Conservation (phyloP, 2,797 vertebrate genomes). For the Liparis tanakae region DNA sequence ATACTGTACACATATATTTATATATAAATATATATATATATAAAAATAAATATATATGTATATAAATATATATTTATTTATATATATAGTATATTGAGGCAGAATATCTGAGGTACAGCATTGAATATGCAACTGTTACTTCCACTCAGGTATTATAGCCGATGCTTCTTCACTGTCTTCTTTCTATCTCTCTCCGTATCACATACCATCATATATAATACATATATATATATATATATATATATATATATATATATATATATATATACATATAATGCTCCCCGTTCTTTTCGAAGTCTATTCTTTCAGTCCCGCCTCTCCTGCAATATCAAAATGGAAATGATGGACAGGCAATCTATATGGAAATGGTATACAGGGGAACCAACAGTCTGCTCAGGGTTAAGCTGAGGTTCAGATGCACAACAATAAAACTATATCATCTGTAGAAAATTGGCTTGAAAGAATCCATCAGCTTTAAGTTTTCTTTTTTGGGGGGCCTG, state of each 20-base stretch:
- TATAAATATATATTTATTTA: no score
- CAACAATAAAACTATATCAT: slow-evolving; percentile 31
- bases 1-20: no score
- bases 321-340: slow-evolving; percentile 80
- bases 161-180: neutral
- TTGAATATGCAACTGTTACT: slow-evolving; percentile 32
- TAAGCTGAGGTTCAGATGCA: slow-evolving; percentile 47
- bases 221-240: no score
- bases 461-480: slow-evolving; percentile 45
- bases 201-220: slow-evolving; percentile 32
- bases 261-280: slow-evolving; percentile 37
- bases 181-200: slow-evolving; percentile 2
- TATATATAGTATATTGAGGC: neutral
- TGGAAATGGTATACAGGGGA: slow-evolving; percentile 80
- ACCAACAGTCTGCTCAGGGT: slow-evolving; percentile 41
- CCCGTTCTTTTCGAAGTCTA: slow-evolving; percentile 45
- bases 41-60: no score
- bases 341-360: slow-evolving; percentile 84
- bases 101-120: slow-evolving; percentile 22
- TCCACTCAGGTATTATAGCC: slow-evolving; percentile 30
- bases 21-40: no score
- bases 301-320: slow-evolving; percentile 58
- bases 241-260: no score
- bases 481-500: slow-evolving; percentile 1
- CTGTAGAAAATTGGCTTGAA: slow-evolving; percentile 39